Evolutionary conservation across 2,888 invertebrate species (phyloP), one percentile per base, ranked within the genome.

Genomic region (Anthoptus insignis): DNA sequence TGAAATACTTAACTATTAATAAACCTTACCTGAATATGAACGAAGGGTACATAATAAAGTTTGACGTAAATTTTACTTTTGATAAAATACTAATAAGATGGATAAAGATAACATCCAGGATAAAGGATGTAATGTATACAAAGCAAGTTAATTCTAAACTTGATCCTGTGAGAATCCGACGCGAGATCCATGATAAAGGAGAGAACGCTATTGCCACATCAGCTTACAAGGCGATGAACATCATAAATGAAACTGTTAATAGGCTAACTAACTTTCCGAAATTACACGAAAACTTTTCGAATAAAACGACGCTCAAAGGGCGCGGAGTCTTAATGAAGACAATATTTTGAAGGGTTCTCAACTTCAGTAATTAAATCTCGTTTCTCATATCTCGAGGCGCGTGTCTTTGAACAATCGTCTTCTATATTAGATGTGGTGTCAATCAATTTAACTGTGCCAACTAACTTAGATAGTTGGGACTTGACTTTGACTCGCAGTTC

Each of bases 251-350:
- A 82, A 83, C 83, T 81, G 83, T 83, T 87, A 87, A 87, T 86
- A 81, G 86, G 83, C 79, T 83, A 83, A 86, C 84, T 79, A 84
- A 88, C 83, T 91, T 90, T 81, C 73, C 74, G 73, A 83, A 89
- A 87, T 91, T 88, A 90, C 83, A 82, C 77, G 78, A 67, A 75
- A 91, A 91, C 86, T 92, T 92, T 90, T 90, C 90, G 81, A 91
- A 91, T 92, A 88, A 91, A 91, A 88, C 84, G 83, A 72, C 80
- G 76, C 81, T 86, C 88, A 87, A 87, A 88, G 87, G 87, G 82
- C 82, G 76, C 73, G 65, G 68, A 76, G 72, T 78, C 84, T 85
- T 89, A 88, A 90, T 89, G 89, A 91, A 91, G 88, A 90, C 87
- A 88, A 89, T 89, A 89, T 89, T 89, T 87, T 83, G 83, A 78